These are phyloP conservation scores for Acropora yongei DNA, from an alignment of 64 coral and sea anemone species.

Conservation along the genomic window DNA sequence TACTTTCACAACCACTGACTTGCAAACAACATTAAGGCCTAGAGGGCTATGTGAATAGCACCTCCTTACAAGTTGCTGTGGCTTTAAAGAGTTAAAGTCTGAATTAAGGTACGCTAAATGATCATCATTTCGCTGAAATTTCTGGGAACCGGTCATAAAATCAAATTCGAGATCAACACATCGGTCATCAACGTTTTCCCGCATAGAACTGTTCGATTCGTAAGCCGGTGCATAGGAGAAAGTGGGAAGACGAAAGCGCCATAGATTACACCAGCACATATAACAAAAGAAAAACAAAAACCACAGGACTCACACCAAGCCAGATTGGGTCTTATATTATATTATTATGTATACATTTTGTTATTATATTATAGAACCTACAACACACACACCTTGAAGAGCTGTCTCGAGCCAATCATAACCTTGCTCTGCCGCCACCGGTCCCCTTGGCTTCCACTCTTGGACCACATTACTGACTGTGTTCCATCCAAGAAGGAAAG, in stretches of 20 bases:
- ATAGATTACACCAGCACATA: no score
- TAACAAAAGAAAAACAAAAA: no score
- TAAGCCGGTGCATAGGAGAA: no score
- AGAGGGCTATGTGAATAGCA: neutral
- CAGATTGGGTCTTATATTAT: no score
- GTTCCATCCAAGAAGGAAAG: slow-evolving; percentile 69
- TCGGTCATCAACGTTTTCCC: neutral
- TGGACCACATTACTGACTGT: slow-evolving; percentile 69
- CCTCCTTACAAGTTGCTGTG: neutral
- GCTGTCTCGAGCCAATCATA: slow-evolving; percentile 82
- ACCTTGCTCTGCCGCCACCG: slow-evolving; percentile 54
- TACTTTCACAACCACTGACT: no score
- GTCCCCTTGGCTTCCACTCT: slow-evolving; percentile 80
- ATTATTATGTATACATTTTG: no score
- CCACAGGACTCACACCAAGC: no score
- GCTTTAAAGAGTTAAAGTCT: neutral
- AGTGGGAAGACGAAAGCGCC: no score
- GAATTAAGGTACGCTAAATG: neutral
- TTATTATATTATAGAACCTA: no score
- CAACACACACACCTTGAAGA: slow-evolving; percentile 72
- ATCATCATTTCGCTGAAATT: neutral
- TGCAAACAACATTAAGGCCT: neutral
- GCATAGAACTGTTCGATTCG: no score
- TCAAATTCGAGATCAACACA: neutral
- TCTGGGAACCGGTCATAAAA: neutral